These are phyloP conservation scores for Thermophis baileyi DNA, from an alignment of 2,113 vertebrate species.

Conservation along the genomic window DNA sequence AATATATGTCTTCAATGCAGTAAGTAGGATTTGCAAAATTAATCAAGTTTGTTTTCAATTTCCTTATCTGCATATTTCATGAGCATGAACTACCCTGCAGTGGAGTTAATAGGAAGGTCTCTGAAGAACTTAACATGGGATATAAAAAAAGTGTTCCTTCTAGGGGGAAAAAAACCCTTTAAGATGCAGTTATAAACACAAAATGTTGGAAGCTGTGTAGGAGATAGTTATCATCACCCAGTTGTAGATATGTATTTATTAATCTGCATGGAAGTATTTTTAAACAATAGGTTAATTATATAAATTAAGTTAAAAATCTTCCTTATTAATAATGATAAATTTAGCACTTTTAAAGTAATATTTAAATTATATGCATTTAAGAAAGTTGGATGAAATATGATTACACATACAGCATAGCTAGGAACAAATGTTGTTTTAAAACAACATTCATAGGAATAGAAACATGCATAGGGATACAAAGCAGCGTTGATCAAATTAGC, in stretches of 20 bases:
- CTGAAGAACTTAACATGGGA: background rate
- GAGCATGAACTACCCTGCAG: background rate
- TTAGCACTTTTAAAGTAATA: slow-evolving; percentile 41
- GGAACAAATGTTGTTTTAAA: slow-evolving; percentile 21
- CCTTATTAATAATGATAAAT: slow-evolving; percentile 31
- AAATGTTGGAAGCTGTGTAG: background rate
- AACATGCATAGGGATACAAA: background rate
- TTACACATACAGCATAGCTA: slow-evolving; percentile 25
- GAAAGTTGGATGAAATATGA: slow-evolving; percentile 35
- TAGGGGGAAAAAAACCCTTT: background rate
- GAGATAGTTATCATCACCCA: background rate
- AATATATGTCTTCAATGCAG: background rate
- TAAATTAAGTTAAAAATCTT: slow-evolving; percentile 23
- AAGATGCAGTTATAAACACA: background rate
- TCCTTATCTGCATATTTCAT: background rate
- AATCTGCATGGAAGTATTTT: slow-evolving; percentile 4
- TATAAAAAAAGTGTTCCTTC: background rate
- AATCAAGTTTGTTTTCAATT: slow-evolving; percentile 13
- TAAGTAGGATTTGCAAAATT: background rate
- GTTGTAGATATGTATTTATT: background rate
- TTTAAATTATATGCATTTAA: slow-evolving; percentile 13
- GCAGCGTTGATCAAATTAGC: slow-evolving; percentile 38
- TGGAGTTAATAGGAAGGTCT: background rate
- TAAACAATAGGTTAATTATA: background rate
- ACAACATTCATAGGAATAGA: background rate